A percentile compares a stretch with the other conserved stretches of the same genome.
Evolutionary conservation across 2,113 vertebrate species (phyloP).

Genomic region (Centrocercus urophasianus): DNA sequence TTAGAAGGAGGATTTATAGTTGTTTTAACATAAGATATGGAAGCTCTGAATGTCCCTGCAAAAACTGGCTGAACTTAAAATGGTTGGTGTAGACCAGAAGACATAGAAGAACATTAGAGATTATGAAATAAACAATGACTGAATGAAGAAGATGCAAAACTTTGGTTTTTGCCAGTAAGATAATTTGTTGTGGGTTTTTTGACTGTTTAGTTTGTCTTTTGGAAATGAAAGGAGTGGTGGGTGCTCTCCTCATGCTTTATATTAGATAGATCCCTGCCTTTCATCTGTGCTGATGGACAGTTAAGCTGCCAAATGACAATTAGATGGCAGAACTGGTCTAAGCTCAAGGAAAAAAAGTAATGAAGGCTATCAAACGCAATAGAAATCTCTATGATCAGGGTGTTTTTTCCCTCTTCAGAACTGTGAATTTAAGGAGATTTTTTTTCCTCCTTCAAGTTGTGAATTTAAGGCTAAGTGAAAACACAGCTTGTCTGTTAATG

Average conservation of each 20-base stretch:
- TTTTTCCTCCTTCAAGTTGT: background rate
- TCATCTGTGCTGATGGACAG: background rate
- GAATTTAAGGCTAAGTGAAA: background rate
- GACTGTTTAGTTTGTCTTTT: background rate
- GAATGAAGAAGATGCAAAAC: background rate
- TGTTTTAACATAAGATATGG: background rate
- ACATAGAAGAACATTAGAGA: background rate
- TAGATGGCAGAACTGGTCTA: background rate
- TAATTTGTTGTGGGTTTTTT: background rate
- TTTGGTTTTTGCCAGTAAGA: background rate
- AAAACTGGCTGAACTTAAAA: background rate
- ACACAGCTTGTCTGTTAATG: background rate
- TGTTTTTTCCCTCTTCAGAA: background rate
- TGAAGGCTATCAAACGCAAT: background rate
- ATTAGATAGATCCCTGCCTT: background rate
- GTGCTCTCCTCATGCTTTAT: background rate
- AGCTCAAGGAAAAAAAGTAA: background rate
- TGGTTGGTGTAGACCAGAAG: background rate
- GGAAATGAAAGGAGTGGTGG: background rate
- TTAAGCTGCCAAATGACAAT: background rate
- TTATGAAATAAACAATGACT: background rate
- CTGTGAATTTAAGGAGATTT: background rate
- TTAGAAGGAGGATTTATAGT: background rate
- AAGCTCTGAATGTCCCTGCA: background rate
- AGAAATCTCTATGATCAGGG: background rate